These are phyloP conservation scores for Aquatica leii DNA, from an alignment of 2,888 invertebrate species.

Conservation along the genomic window DNA sequence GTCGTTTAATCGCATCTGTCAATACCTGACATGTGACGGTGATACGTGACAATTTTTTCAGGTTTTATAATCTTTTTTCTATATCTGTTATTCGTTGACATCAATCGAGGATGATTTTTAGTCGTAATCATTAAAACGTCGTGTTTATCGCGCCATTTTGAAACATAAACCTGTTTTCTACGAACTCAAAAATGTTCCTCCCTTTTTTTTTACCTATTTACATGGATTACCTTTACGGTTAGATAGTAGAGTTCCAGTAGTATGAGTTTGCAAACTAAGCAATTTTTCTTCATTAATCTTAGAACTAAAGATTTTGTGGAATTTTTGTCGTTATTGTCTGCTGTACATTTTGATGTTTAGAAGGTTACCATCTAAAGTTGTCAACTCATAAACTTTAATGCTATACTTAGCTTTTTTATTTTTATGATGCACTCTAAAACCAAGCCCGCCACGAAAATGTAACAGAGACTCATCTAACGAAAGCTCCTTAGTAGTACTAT, in stretches of 20 bases:
- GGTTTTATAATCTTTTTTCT: background rate
- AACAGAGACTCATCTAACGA: too few relatives aligned
- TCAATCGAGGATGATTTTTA: too few relatives aligned
- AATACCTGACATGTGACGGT: too few relatives aligned
- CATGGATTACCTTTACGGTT: background rate
- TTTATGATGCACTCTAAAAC: too few relatives aligned
- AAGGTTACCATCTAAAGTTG: too few relatives aligned
- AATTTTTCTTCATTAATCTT: background rate
- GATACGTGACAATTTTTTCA: background rate
- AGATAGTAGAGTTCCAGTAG: too few relatives aligned
- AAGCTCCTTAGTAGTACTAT: background rate
- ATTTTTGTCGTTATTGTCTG: background rate
- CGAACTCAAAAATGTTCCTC: background rate
- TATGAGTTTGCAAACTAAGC: too few relatives aligned
- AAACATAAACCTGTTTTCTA: too few relatives aligned
- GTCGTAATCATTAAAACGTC: too few relatives aligned
- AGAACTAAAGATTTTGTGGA: background rate
- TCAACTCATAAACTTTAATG: background rate
- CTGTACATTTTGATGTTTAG: background rate
- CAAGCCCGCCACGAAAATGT: too few relatives aligned
- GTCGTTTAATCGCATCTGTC: too few relatives aligned
- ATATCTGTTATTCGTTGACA: background rate
- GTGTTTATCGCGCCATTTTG: too few relatives aligned
- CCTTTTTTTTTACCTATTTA: background rate
- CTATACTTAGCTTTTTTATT: background rate